These are phyloP conservation scores for Mastomys natalensis DNA, from an alignment of 2,113 vertebrate species.

Conservation along the genomic window DNA sequence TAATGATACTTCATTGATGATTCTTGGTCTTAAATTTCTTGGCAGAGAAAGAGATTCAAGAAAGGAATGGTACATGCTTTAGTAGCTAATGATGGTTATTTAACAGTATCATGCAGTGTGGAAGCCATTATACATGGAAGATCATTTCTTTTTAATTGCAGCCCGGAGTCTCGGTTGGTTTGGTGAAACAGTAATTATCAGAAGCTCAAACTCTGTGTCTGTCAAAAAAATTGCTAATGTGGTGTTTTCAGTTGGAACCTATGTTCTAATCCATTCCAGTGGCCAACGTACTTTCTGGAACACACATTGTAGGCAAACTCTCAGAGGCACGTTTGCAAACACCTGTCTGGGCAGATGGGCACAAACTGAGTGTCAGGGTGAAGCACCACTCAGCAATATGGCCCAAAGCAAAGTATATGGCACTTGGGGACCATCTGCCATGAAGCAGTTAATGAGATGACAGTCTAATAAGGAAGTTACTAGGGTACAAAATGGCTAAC, in stretches of 20 bases:
- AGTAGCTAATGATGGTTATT: slow-evolving; percentile 69
- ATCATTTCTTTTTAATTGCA: slow-evolving; percentile 74
- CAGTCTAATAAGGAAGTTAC: slow-evolving; percentile 58
- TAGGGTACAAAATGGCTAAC: not conserved
- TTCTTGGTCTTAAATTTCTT: slow-evolving; percentile 73
- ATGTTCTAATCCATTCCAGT: not conserved
- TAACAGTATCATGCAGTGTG: slow-evolving; percentile 65
- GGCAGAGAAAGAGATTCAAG: slow-evolving; percentile 61
- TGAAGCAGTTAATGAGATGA: slow-evolving; percentile 47
- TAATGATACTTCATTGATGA: slow-evolving; percentile 70
- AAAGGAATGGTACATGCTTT: slow-evolving; percentile 67
- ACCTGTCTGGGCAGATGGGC: slow-evolving; percentile 66
- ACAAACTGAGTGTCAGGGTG: not conserved
- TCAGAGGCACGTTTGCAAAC: slow-evolving; percentile 39
- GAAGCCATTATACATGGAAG: slow-evolving; percentile 68
- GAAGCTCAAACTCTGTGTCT: slow-evolving; percentile 57
- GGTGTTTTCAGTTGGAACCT: slow-evolving; percentile 39
- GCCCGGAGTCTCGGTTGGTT: slow-evolving; percentile 67
- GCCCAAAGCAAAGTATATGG: slow-evolving; percentile 16
- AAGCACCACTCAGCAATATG: not conserved
- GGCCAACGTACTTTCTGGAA: not conserved
- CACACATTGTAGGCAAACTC: not conserved
- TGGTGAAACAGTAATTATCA: slow-evolving; percentile 70
- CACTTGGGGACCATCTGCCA: slow-evolving; percentile 53
- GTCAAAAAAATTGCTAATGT: slow-evolving; percentile 63